Evolutionary conservation across 2,888 invertebrate species (phyloP).

Genomic region (Cheilosia impressa): DNA sequence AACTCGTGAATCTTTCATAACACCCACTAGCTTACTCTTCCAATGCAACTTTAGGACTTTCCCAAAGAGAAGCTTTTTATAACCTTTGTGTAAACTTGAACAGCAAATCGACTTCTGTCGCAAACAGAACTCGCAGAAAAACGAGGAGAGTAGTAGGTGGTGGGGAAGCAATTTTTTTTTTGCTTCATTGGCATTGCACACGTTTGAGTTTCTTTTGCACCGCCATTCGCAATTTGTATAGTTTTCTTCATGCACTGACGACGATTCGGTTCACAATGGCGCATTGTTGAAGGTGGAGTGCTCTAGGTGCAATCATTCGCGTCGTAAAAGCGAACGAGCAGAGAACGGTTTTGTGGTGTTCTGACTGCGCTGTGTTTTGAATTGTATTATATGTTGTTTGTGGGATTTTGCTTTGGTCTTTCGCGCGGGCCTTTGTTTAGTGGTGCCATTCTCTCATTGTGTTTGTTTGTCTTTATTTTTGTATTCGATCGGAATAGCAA

Average conservation of each 20-base stretch:
- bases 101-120: conserved; percentile 53
- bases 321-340: conserved; percentile 76
- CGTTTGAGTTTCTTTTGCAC: conserved; percentile 60
- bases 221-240: conserved; percentile 60
- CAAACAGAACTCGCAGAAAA: conserved; percentile 18
- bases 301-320: conserved; percentile 78
- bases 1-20: background rate
- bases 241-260: conserved; percentile 65
- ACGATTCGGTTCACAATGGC: conserved; percentile 59
- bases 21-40: conserved; percentile 16
- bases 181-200: conserved; percentile 55
- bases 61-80: conserved; percentile 38
- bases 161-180: conserved; percentile 1
- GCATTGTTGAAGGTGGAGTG: conserved; percentile 77
- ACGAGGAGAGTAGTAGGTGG: conserved; percentile 2
- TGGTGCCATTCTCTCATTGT: conserved; percentile 21
- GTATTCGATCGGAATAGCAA: conserved; percentile 39
- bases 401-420: conserved; percentile 18
- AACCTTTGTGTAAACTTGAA: conserved; percentile 55
- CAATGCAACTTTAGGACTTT: conserved; percentile 6
- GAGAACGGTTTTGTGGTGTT: conserved; percentile 44
- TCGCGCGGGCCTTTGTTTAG: conserved; percentile 44
- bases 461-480: conserved; percentile 24
- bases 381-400: conserved; percentile 19
- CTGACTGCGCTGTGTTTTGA: conserved; percentile 19